phyloP scores from a whole-genome alignment of 2,113 vertebrate species.

The Caretta caretta region DNA sequence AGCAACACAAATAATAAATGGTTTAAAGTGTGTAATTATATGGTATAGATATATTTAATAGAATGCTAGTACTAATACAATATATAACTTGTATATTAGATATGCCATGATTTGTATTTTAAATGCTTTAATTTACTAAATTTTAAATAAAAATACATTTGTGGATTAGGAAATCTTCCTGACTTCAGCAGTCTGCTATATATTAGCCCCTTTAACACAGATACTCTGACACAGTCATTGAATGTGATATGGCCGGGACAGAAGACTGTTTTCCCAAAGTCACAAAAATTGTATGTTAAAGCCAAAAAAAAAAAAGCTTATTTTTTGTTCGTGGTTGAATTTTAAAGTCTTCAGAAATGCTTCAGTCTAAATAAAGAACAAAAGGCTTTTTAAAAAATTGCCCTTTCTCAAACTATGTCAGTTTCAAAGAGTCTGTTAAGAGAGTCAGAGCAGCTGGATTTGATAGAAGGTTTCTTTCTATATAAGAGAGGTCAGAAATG shows the following conservation, averaged over 20 bases:
- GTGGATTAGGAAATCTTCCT: background rate
- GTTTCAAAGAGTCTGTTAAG: constrained; percentile 2
- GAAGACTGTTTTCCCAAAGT: background rate
- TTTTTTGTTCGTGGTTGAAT: background rate
- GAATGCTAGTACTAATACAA: background rate
- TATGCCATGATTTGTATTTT: background rate
- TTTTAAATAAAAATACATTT: background rate
- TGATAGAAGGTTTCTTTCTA: constrained; percentile 8
- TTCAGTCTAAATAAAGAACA: background rate
- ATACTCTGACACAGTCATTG: background rate
- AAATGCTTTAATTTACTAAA: background rate
- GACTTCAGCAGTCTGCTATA: background rate
- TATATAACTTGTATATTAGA: background rate
- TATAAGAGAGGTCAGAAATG: constrained; percentile 29
- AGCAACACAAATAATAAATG: background rate
- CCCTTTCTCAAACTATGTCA: background rate
- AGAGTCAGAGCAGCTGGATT: constrained; percentile 17
- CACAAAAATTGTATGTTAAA: background rate
- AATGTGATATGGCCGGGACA: background rate
- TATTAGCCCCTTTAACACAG: background rate
- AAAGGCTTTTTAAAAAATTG: background rate
- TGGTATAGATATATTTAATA: background rate
- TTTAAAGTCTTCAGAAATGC: background rate
- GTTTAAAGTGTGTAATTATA: background rate
- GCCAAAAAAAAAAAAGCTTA: background rate